Percentiles rank a stretch among this genome's conserved stretches.
These are phyloP conservation scores for Polia nebulosa DNA, from an alignment of 2,888 invertebrate species.

Conservation along the genomic window DNA sequence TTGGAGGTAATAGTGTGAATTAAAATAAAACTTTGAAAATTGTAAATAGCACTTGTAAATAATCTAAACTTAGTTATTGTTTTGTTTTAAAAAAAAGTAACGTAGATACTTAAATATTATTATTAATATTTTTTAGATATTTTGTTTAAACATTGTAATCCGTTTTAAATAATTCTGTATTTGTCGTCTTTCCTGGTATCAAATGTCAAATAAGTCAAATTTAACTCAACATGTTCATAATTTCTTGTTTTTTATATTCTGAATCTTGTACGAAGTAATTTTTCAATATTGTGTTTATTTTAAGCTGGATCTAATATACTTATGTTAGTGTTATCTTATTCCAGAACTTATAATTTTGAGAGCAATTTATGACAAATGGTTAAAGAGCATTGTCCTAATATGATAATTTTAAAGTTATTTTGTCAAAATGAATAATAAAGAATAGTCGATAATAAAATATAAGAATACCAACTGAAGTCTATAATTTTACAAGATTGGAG, in stretches of 20 bases:
- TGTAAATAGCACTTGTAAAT: constrained; percentile 62
- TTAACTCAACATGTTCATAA: neutral
- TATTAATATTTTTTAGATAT: neutral
- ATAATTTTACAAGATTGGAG: too few relatives aligned
- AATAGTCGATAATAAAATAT: too few relatives aligned
- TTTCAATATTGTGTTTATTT: neutral
- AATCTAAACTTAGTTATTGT: constrained; percentile 28
- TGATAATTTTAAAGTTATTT: constrained; percentile 6
- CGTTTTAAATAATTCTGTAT: neutral
- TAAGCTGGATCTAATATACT: neutral
- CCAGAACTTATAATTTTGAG: too few relatives aligned
- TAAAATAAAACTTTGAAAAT: neutral
- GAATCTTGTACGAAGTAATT: neutral
- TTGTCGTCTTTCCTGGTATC: neutral
- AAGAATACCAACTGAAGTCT: too few relatives aligned
- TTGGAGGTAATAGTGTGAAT: constrained; percentile 27
- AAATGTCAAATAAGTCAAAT: neutral
- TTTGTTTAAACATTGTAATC: neutral
- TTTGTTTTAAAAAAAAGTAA: constrained; percentile 37
- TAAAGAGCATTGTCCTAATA: neutral
- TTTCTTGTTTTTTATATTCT: neutral
- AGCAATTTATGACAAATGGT: constrained; percentile 64
- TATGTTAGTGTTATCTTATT: too few relatives aligned
- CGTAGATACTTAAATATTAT: neutral
- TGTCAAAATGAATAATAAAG: neutral